Base-by-base conservation (phyloP, 2,113 vertebrate genomes). In the Tragelaphus scriptus region DNA sequence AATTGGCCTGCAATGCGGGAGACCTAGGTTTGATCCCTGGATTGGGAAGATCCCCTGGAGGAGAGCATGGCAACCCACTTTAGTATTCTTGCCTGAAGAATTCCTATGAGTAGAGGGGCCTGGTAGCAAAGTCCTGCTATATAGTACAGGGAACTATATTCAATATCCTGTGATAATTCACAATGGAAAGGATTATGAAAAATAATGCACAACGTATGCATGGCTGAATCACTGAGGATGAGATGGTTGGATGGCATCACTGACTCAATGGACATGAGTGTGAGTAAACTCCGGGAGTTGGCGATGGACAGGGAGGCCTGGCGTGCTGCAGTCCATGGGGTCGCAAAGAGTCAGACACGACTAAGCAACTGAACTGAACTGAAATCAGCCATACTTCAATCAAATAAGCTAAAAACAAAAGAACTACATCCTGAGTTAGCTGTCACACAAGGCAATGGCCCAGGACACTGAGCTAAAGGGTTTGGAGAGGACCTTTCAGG, bases 281-380 rank as follows among this genome's bases (percentile, higher is more conserved):
- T 40, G 68, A 71, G 19, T 40, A 23, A 71, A 36, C n/a, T 23
- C n/a, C 0, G 5, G 68, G 68, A 75, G 68, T 13, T 75, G 68
- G n/a, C 40, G 68, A 75, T 40, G 68, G 68, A 40, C 10, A 75
- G 36, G 36, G n/a, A 75, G 11, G n/a, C 21, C 23, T 75, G 68
- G 21, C 5, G 0, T 75, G 2, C 36, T 13, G 21, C 10, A 40
- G 36, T 75, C 21, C 36, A 13, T 13, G 19, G n/a, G 21, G 21
- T 75, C 5, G 0, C 36, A 75, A 25, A 75, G 21, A 75, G 36
- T 75, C 19, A 11, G 68, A 40, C n/a, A 40, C 0, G n/a, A 75
- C 5, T 40, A 10, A 75, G 68, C 1, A 0, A 40, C 10, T 40
- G 68, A 40, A 75, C n/a, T 71, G 68, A 71, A 71, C 19, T 36